Conservation (phyloP, 2,113 vertebrate genomes). For the Bufo gargarizans region DNA sequence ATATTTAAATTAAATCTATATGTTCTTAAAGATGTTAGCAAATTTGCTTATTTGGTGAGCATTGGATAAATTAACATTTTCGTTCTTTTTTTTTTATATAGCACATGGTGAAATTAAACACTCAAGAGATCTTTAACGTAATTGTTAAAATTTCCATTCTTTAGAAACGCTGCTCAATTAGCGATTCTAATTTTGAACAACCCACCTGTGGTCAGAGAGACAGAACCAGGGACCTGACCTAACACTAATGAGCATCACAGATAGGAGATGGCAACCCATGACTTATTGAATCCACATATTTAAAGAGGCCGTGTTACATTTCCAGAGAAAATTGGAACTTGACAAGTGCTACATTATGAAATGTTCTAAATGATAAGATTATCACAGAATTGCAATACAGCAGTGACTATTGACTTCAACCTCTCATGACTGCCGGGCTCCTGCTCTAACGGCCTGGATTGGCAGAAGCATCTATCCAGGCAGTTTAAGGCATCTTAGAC, state of each 20-base stretch:
- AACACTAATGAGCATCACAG: background rate
- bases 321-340: background rate
- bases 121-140: background rate
- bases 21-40: background rate
- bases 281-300: background rate
- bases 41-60: background rate
- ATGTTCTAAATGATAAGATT: no score
- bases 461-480: no score
- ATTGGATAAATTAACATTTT: background rate
- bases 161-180: conserved; percentile 8
- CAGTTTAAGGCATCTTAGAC: no score
- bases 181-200: conserved; percentile 21
- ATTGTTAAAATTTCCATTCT: background rate
- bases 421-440: no score
- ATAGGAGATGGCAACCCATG: background rate
- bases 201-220: background rate
- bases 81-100: background rate
- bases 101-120: background rate
- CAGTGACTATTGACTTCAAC: no score
- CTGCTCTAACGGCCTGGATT: no score
- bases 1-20: background rate
- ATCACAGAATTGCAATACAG: no score
- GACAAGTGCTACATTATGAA: background rate
- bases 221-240: conserved; percentile 4
- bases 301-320: background rate